Percentiles rank a stretch among this genome's conserved stretches.
Evolutionary conservation across 2,888 invertebrate species (phyloP).

Genomic region (Pogonocherus hispidulus): DNA sequence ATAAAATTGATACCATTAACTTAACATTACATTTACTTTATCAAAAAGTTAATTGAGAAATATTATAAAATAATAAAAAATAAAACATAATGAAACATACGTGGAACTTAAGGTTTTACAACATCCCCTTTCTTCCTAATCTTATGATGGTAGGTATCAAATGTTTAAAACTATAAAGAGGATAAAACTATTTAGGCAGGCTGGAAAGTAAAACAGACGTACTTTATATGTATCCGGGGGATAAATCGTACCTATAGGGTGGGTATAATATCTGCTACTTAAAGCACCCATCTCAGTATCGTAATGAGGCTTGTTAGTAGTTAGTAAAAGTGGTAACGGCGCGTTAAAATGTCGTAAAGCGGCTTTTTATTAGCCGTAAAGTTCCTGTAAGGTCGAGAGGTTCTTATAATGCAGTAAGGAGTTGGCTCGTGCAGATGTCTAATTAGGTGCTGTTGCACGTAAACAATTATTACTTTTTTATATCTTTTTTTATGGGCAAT

Average conservation of each 20-base stretch:
- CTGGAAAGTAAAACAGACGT: background rate
- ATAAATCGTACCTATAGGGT: slow-evolving; percentile 49
- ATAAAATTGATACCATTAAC: too few relatives aligned
- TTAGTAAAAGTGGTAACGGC: slow-evolving; percentile 68
- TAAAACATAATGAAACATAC: too few relatives aligned
- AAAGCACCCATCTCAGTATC: slow-evolving; percentile 59
- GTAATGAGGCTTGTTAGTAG: slow-evolving; percentile 68
- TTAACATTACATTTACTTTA: too few relatives aligned
- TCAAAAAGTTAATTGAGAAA: too few relatives aligned
- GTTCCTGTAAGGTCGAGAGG: slow-evolving; percentile 63
- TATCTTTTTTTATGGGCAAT: slow-evolving; percentile 37
- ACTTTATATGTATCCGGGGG: slow-evolving; percentile 40
- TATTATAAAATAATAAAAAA: too few relatives aligned
- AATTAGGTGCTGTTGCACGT: slow-evolving; percentile 61
- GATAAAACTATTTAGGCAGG: slow-evolving; percentile 7
- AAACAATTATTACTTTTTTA: slow-evolving; percentile 61
- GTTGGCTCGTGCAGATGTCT: slow-evolving; percentile 60
- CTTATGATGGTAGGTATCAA: too few relatives aligned
- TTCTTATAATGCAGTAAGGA: slow-evolving; percentile 52
- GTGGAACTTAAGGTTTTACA: too few relatives aligned
- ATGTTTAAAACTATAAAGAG: background rate
- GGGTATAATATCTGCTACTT: slow-evolving; percentile 62
- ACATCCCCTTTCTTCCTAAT: too few relatives aligned
- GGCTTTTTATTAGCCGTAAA: slow-evolving; percentile 69
- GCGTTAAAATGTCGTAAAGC: slow-evolving; percentile 68